A percentile compares a stretch with the other conserved stretches of the same genome.
Evolutionary conservation across 2,888 invertebrate species (phyloP).

Genomic region (Callyntrura sp.): DNA sequence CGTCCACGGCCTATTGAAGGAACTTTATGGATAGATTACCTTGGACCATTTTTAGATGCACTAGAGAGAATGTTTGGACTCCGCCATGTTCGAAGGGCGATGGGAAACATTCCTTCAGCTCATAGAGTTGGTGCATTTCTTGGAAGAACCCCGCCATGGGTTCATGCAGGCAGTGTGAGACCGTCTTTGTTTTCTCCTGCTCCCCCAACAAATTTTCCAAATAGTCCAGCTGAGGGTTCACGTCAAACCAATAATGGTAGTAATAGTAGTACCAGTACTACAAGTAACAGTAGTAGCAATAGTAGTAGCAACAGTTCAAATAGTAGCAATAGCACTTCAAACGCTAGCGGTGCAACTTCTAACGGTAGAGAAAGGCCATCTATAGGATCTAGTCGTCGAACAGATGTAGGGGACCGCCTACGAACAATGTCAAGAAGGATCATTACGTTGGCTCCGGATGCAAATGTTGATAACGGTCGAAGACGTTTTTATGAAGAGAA

Average conservation of each 20-base stretch:
- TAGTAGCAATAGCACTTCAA: background rate
- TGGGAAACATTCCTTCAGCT: background rate
- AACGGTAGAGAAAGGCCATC: constrained; percentile 27
- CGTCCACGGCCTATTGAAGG: constrained; percentile 80
- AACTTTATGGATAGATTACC: constrained; percentile 79
- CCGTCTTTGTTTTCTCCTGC: constrained; percentile 35
- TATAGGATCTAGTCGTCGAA: constrained; percentile 37
- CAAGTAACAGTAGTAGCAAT: background rate
- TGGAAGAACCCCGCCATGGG: constrained; percentile 66
- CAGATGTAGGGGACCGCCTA: constrained; percentile 54
- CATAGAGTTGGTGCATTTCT: constrained; percentile 64
- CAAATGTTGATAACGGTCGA: constrained; percentile 36
- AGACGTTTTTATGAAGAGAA: constrained; percentile 59
- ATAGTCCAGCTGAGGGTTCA: background rate
- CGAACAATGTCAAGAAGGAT: constrained; percentile 73
- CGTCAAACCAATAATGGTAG: constrained; percentile 22
- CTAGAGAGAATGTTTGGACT: constrained; percentile 81
- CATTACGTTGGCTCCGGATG: constrained; percentile 77
- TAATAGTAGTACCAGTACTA: constrained; percentile 35
- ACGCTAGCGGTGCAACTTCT: background rate
- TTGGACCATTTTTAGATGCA: constrained; percentile 80
- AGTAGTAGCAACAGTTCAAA: too few relatives aligned
- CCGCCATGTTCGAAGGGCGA: constrained; percentile 55
- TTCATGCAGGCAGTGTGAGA: constrained; percentile 14
- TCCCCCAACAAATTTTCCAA: constrained; percentile 21